phyloP scores from a whole-genome alignment of 1,140 invertebrate genomes.

The Melipona quadrifasciata region DNA sequence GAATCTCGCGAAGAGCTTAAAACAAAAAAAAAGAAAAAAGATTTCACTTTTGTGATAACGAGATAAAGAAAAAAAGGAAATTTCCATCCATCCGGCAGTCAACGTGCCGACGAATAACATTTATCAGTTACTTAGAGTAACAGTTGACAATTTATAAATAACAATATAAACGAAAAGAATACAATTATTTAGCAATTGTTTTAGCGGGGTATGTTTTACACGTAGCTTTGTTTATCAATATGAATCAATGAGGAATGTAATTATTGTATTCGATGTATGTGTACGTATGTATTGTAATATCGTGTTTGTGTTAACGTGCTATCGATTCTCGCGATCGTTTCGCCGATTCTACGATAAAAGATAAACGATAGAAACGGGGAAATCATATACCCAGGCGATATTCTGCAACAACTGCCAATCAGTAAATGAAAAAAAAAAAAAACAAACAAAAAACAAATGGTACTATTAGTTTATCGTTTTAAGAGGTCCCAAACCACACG shows the following conservation, averaged over 20 bases:
- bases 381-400: not conserved
- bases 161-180: not conserved
- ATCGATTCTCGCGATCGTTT: slow-evolving; percentile 13
- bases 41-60: not conserved
- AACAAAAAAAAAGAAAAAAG: too few relatives aligned
- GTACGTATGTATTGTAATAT: slow-evolving; percentile 18
- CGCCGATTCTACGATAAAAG: not conserved
- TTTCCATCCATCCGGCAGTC: not conserved
- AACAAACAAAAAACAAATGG: slow-evolving; percentile 14
- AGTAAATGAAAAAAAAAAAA: slow-evolving; percentile 2
- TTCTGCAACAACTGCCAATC: slow-evolving; percentile 24
- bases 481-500: not conserved
- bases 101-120: not conserved
- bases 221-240: not conserved
- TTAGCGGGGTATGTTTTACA: slow-evolving; percentile 4
- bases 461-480: slow-evolving; percentile 33
- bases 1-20: not conserved
- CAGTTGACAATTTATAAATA: not conserved
- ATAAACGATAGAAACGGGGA: not conserved
- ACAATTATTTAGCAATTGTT: slow-evolving; percentile 27
- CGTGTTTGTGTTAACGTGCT: slow-evolving; percentile 18
- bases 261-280: slow-evolving; percentile 15
- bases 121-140: not conserved
- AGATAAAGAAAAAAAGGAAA: not conserved
- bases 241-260: not conserved